phyloP scores from a whole-genome alignment of 2,888 invertebrate genomes.

The Pollenia labialis region DNA sequence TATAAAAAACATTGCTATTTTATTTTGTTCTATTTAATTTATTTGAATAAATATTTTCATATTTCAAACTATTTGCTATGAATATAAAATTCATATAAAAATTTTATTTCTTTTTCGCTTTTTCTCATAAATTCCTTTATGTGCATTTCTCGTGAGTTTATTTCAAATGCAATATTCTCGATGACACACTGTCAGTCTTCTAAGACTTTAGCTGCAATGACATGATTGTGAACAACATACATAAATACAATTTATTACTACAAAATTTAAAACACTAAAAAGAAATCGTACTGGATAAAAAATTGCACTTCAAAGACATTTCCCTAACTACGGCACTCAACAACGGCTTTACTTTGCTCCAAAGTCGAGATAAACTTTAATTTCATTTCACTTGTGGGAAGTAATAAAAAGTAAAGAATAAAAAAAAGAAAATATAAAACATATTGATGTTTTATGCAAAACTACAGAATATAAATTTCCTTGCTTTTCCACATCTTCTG shows the following conservation, averaged over 20 bases:
- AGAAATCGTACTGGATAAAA: conserved; percentile 5
- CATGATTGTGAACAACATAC: conserved; percentile 41
- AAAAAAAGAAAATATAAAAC: conserved; percentile 35
- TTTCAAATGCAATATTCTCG: conserved; percentile 23
- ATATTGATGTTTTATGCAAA: conserved; percentile 61
- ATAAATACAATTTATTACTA: conserved; percentile 23
- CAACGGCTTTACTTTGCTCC: neutral
- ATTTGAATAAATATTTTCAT: neutral
- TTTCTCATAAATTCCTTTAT: neutral
- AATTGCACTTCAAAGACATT: conserved; percentile 49
- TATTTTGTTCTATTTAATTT: too few relatives aligned
- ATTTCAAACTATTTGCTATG: neutral
- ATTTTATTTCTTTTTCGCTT: neutral
- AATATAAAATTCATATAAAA: neutral
- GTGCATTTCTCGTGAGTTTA: conserved; percentile 13
- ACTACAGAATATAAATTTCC: conserved; percentile 1
- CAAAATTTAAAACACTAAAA: conserved; percentile 12
- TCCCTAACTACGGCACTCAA: conserved; percentile 5
- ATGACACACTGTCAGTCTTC: conserved; percentile 42
- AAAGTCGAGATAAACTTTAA: conserved; percentile 44
- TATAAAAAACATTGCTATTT: too few relatives aligned
- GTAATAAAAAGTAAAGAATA: conserved; percentile 29
- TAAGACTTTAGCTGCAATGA: conserved; percentile 16
- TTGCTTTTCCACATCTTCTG: neutral
- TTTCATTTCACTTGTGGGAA: conserved; percentile 58